These are phyloP conservation scores for Phyllopteryx taeniolatus DNA, from an alignment of 2,113 vertebrate species.

Conservation along the genomic window DNA sequence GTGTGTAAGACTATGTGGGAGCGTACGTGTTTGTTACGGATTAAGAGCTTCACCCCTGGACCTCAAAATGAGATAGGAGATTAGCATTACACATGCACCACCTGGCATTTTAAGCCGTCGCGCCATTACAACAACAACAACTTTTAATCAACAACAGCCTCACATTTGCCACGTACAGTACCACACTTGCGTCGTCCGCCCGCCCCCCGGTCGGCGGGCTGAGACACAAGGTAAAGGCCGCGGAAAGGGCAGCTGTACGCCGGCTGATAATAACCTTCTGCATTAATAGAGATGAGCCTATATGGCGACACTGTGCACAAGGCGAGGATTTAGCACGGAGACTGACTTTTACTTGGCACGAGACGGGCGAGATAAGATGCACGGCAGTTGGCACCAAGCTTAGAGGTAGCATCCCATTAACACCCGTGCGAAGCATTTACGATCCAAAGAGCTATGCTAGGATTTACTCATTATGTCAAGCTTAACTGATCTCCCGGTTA, in stretches of 20 bases:
- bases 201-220: not conserved
- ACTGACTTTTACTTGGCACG: constrained; percentile 59
- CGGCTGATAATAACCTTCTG: constrained; percentile 39
- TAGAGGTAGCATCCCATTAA: constrained; percentile 57
- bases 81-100: constrained; percentile 72
- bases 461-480: constrained; percentile 32
- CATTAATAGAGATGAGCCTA: constrained; percentile 55
- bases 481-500: constrained; percentile 12
- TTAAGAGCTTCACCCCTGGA: constrained; percentile 74
- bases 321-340: constrained; percentile 44
- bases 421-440: constrained; percentile 46
- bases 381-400: constrained; percentile 38
- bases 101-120: constrained; percentile 71
- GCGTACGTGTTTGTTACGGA: constrained; percentile 65
- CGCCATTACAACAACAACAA: constrained; percentile 71
- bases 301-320: constrained; percentile 40
- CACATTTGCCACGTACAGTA: constrained; percentile 60
- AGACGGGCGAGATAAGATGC: constrained; percentile 26
- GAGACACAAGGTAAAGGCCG: constrained; percentile 7
- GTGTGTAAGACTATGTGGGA: constrained; percentile 47
- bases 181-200: constrained; percentile 24
- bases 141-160: constrained; percentile 70
- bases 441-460: constrained; percentile 17
- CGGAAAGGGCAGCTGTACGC: constrained; percentile 15
- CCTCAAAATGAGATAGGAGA: constrained; percentile 72